These are phyloP conservation scores for Balaeniceps rex DNA, from an alignment of 2,113 vertebrate species.

Conservation along the genomic window DNA sequence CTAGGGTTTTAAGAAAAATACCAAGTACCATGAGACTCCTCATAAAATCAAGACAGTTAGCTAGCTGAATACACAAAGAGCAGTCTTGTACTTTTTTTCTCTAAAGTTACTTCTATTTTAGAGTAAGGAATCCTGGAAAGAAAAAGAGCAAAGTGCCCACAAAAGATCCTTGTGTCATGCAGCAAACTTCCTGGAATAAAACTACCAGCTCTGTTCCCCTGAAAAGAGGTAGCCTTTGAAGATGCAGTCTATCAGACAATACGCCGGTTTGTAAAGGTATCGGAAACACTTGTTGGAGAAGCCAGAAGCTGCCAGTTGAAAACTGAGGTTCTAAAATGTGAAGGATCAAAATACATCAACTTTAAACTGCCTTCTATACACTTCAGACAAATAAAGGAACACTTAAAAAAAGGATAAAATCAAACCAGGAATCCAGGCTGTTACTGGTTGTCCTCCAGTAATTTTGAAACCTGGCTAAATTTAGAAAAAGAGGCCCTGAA, in stretches of 20 bases:
- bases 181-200: slow-evolving; percentile 10
- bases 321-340: neutral
- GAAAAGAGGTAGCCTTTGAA: neutral
- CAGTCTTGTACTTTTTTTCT: neutral
- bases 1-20: slow-evolving; percentile 41
- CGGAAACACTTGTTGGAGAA: slow-evolving; percentile 1
- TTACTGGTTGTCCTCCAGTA: neutral
- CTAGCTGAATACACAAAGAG: slow-evolving; percentile 39
- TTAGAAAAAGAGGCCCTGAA: neutral
- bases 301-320: neutral
- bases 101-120: slow-evolving; percentile 12
- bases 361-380: neutral
- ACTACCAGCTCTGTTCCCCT: neutral
- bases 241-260: neutral
- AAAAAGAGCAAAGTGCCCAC: slow-evolving; percentile 12
- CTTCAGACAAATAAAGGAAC: neutral
- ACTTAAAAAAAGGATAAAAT: neutral
- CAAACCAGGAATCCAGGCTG: neutral
- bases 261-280: neutral
- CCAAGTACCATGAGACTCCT: slow-evolving; percentile 8
- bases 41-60: slow-evolving; percentile 43
- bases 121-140: slow-evolving; percentile 20
- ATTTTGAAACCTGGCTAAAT: neutral
- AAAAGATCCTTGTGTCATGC: slow-evolving; percentile 34
- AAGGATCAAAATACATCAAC: slow-evolving; percentile 4